These are phyloP conservation scores for Ichneumoninae sp. DNA, from an alignment of 2,888 invertebrate species.

Conservation along the genomic window DNA sequence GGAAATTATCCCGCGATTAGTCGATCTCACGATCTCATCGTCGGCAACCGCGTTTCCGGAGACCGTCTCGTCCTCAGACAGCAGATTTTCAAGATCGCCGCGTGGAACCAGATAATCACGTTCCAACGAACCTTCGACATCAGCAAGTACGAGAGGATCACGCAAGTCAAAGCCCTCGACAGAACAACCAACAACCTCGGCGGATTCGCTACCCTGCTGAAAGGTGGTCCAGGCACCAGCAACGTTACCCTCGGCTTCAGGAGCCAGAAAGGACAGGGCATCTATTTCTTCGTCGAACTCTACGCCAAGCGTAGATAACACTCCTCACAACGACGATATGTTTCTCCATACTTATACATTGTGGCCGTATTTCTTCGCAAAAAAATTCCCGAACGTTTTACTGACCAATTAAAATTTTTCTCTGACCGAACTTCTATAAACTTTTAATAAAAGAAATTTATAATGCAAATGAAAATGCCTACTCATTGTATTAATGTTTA, in stretches of 20 bases:
- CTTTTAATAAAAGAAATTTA: no score
- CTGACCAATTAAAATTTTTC: no score
- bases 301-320: constrained; percentile 75
- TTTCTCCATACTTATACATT: no score
- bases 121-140: constrained; percentile 72
- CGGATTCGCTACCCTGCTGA: constrained; percentile 80
- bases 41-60: constrained; percentile 72
- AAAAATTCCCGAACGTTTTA: no score
- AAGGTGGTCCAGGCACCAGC: constrained; percentile 82
- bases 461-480: no score
- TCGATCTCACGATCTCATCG: constrained; percentile 25
- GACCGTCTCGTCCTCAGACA: constrained; percentile 70
- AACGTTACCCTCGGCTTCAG: constrained; percentile 83
- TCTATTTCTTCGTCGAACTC: constrained; percentile 84
- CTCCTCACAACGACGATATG: no score
- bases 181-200: constrained; percentile 84
- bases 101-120: constrained; percentile 72
- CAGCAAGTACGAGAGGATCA: constrained; percentile 76
- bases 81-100: constrained; percentile 73
- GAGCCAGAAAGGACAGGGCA: constrained; percentile 83
- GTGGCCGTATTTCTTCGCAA: no score
- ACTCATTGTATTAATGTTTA: no score
- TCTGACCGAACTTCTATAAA: no score
- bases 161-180: constrained; percentile 82
- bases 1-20: no score